A percentile compares a stretch with the other conserved stretches of the same genome.
phyloP scores from a whole-genome alignment of 2,797 vertebrate species.

The Peromyscus aztecus region DNA sequence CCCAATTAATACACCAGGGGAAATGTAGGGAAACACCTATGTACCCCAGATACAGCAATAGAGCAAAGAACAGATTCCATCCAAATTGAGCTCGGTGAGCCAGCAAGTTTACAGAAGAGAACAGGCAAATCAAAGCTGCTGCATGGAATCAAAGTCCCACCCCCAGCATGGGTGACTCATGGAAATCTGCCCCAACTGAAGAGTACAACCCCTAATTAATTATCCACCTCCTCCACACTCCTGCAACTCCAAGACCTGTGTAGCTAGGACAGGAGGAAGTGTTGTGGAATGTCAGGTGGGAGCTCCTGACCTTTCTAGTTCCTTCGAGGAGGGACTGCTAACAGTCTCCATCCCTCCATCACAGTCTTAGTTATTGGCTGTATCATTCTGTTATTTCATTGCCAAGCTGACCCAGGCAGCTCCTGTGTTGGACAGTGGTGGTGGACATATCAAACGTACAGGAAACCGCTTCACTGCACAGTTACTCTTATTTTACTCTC shows the following conservation, averaged over 20 bases:
- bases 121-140: neutral
- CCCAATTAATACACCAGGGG: neutral
- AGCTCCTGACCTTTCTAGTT: neutral
- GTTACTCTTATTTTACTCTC: neutral
- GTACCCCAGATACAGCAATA: neutral
- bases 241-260: neutral
- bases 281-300: neutral
- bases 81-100: neutral
- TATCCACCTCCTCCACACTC: neutral
- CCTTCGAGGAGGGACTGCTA: neutral
- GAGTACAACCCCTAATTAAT: neutral
- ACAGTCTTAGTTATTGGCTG: no score
- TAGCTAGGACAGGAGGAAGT: neutral
- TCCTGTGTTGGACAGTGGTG: neutral
- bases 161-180: neutral
- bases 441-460: neutral
- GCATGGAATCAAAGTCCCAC: no score
- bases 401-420: no score
- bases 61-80: neutral
- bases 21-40: neutral
- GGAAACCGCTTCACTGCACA: neutral
- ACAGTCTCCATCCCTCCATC: no score
- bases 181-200: neutral
- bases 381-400: neutral
- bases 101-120: neutral